These are phyloP conservation scores for Chaetura pelagica DNA, from an alignment of 2,113 vertebrate species.

Conservation along the genomic window DNA sequence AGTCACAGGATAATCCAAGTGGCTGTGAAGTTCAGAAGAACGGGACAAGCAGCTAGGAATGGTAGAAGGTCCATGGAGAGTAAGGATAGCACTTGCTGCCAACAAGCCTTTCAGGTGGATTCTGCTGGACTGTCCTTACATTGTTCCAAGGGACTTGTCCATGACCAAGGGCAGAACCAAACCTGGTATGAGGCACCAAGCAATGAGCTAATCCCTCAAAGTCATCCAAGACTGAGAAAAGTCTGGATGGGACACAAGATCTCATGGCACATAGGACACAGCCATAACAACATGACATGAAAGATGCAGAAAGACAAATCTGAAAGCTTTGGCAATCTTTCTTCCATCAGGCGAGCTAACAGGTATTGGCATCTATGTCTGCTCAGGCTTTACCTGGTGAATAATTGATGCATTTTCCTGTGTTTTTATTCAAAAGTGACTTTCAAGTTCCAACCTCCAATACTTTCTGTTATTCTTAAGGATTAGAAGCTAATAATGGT, in stretches of 20 bases:
- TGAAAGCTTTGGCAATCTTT: not conserved
- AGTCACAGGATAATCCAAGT: not conserved
- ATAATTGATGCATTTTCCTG: constrained; percentile 59
- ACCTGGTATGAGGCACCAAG: not conserved
- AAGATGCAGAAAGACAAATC: constrained; percentile 23
- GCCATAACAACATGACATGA: accelerated
- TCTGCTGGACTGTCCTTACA: not conserved
- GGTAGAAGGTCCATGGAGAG: not conserved
- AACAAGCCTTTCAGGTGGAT: not conserved
- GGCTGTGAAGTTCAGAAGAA: not conserved
- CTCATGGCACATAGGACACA: not conserved
- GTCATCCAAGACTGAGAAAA: not conserved
- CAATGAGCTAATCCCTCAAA: not conserved
- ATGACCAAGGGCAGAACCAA: not conserved
- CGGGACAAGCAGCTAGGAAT: not conserved
- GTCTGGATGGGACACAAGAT: not conserved
- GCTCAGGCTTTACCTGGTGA: constrained; percentile 63
- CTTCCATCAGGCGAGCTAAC: constrained; percentile 47
- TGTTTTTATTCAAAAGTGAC: constrained; percentile 67
- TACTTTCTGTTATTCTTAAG: not conserved
- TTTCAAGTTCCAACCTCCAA: constrained; percentile 53
- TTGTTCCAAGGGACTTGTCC: not conserved
- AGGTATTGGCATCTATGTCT: constrained; percentile 56
- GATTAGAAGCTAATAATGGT: constrained; percentile 23
- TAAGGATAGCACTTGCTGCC: not conserved